Percentiles rank a stretch among this genome's conserved stretches.
These are phyloP conservation scores for Acanthosoma haemorrhoidale DNA, from an alignment of 2,888 invertebrate species.

Conservation along the genomic window DNA sequence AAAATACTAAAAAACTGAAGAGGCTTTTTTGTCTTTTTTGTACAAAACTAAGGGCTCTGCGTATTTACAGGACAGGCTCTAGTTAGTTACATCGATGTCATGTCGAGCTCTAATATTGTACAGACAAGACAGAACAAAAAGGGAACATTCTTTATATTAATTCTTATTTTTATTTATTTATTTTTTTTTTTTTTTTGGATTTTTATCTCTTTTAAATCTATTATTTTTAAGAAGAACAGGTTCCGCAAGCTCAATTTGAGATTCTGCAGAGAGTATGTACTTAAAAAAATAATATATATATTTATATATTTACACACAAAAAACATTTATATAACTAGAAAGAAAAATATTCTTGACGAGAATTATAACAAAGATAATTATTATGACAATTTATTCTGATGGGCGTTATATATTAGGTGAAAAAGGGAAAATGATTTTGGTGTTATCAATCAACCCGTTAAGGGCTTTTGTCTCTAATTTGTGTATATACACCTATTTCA, in stretches of 20 bases:
- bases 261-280: slow-evolving; percentile 27
- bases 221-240: neutral
- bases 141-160: neutral
- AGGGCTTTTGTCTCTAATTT: neutral
- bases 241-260: slow-evolving; percentile 25
- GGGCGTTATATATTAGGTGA: slow-evolving; percentile 1
- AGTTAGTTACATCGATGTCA: slow-evolving; percentile 15
- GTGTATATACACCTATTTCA: slow-evolving; percentile 20
- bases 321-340: slow-evolving; percentile 6
- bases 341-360: slow-evolving; percentile 11
- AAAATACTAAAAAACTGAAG: slow-evolving; percentile 21
- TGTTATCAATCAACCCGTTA: slow-evolving; percentile 15
- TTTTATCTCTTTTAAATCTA: neutral
- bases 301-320: slow-evolving; percentile 30
- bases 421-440: slow-evolving; percentile 20
- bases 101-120: slow-evolving; percentile 26
- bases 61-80: slow-evolving; percentile 22
- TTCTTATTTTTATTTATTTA: neutral
- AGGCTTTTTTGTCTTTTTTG: slow-evolving; percentile 27
- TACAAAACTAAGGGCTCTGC: slow-evolving; percentile 26
- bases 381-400: neutral
- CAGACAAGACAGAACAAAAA: slow-evolving; percentile 26
- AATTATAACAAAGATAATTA: slow-evolving; percentile 11
- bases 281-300: slow-evolving; percentile 31
- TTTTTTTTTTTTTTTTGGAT: slow-evolving; percentile 3